Evolutionary conservation across 2,888 invertebrate species (phyloP), one percentile per base, ranked within the genome.

Genomic region (Molanna angustata): DNA sequence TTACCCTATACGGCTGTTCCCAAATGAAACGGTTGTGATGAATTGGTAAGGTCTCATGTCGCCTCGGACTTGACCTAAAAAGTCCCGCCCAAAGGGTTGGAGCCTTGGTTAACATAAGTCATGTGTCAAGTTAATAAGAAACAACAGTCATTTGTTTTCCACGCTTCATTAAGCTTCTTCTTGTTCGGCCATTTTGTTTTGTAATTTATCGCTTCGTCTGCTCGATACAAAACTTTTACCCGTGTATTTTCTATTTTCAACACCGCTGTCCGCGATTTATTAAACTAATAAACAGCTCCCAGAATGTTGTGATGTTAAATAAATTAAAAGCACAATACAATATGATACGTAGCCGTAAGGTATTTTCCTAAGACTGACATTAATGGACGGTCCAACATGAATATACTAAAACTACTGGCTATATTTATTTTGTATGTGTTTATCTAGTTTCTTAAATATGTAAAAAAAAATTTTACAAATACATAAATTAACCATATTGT

Each of bases 61-160:
- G 27, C 27, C 27, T 27, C 27, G 27, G 27, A 27, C 27, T 27
- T 11, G 27, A 4, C 11, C 27, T 27, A 27, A 27, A 27, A 27
- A 27, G 27, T 27, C n/a, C n/a, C n/a, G 27, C 6, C 27, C 11
- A 11, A 27, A 11, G 27, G 27, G 27, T 4, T 27, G 4, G 11
- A 27, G 27, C 27, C 4, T 27, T 27, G 27, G 27, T 27, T 27
- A 27, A 27, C 27, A 56, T 49, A 57, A 57, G 54, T 57, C 57
- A 54, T 54, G 52, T 57, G 57, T 57, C 57, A 57, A 54, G 54
- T 51, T 57, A 57, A 57, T 57, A 57, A 57, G 57, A 54, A 57
- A 57, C 57, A 54, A 54, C 53, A 57, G 57, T 51, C 51, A 45
- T 57, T 54, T 54, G 54, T 57, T 54, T 48, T 54, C 45, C 57